Conservation (phyloP, 2,113 vertebrate genomes). For the Fulica atra region DNA sequence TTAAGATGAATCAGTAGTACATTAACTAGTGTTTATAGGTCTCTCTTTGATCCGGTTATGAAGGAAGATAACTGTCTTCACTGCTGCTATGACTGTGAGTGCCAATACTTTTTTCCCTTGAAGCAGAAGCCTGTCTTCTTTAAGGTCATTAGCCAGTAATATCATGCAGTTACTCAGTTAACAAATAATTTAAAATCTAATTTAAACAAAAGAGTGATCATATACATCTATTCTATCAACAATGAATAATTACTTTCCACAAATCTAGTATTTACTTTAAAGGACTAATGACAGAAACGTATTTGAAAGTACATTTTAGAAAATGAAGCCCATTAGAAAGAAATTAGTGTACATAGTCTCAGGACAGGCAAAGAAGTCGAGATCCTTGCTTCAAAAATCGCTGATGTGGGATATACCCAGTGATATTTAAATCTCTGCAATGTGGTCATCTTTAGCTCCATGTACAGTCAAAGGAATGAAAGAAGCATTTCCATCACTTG, state of each 20-base stretch:
- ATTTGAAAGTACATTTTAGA: not conserved
- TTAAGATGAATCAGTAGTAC: not conserved
- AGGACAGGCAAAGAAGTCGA: not conserved
- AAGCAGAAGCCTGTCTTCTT: not conserved
- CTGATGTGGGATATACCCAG: not conserved
- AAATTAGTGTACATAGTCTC: not conserved
- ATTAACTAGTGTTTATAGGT: not conserved
- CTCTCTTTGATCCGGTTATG: not conserved
- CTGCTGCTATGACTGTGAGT: not conserved
- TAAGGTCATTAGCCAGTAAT: not conserved
- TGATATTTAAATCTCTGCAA: not conserved
- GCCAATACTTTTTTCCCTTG: not conserved
- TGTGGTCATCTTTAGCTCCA: not conserved
- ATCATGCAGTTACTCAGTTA: not conserved
- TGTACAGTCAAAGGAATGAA: not conserved
- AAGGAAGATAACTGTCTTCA: not conserved
- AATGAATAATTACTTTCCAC: not conserved
- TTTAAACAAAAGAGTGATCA: not conserved
- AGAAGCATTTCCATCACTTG: not conserved
- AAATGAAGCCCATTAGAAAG: not conserved
- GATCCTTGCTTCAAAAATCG: not conserved
- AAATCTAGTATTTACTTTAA: conserved; percentile 1
- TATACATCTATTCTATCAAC: not conserved
- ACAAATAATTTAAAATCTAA: not conserved
- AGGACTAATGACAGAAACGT: not conserved